Conservation (phyloP, 2,888 invertebrate species). For the Idaea straminata region DNA sequence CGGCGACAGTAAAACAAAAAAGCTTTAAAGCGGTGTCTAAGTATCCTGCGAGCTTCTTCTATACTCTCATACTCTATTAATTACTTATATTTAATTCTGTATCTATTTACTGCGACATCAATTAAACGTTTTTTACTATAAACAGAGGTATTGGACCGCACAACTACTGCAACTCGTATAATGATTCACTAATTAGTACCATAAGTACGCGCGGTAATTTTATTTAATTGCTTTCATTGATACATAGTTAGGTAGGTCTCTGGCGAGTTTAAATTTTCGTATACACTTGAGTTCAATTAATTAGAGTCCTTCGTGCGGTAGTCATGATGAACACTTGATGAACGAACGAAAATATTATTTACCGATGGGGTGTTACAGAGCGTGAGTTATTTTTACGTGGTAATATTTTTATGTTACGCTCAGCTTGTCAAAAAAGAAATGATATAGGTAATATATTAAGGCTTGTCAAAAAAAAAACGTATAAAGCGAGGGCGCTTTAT, state of each 20-base stretch:
- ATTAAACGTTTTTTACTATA: background rate
- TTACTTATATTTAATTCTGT: background rate
- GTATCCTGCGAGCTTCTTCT: background rate
- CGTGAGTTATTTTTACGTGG: too few species aligned
- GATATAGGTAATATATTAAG: too few species aligned
- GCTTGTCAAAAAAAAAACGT: too few species aligned
- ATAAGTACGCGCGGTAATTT: background rate
- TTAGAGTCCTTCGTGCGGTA: background rate
- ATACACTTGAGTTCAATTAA: background rate
- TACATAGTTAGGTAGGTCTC: background rate
- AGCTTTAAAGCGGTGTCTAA: background rate
- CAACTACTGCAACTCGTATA: background rate
- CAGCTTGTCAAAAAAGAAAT: too few species aligned
- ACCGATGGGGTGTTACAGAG: too few species aligned
- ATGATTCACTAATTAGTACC: background rate
- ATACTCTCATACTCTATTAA: background rate
- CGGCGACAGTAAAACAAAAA: background rate
- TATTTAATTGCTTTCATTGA: conserved; percentile 5
- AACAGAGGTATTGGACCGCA: background rate
- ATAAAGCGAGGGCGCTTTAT: too few species aligned
- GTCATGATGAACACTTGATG: background rate
- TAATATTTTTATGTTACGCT: too few species aligned
- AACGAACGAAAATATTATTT: too few species aligned
- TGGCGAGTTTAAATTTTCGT: background rate
- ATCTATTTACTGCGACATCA: background rate